These are phyloP conservation scores for Bovichtus variegatus DNA, from an alignment of 2,797 vertebrate genomes.

Conservation along the genomic window DNA sequence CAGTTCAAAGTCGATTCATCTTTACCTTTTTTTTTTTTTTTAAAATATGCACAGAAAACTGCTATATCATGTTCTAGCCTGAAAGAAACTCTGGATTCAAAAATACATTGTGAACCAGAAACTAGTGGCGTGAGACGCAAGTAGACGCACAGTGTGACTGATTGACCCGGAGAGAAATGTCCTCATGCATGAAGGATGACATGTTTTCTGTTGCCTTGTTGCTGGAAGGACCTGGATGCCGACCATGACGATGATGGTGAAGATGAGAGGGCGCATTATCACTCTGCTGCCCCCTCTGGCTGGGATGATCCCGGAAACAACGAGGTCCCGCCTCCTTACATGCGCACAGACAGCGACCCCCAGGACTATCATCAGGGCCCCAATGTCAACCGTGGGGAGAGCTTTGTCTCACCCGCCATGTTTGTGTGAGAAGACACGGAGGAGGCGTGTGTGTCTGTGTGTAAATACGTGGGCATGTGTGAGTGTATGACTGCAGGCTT, in stretches of 20 bases:
- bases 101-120: not conserved
- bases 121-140: not conserved
- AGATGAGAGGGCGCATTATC: slow-evolving; percentile 47
- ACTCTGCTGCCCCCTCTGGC: slow-evolving; percentile 60
- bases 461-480: slow-evolving; percentile 33
- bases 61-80: not conserved
- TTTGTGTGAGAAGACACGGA: slow-evolving; percentile 74
- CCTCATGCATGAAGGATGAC: not conserved
- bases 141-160: not conserved
- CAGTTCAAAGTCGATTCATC: not conserved
- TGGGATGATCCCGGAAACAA: slow-evolving; percentile 73
- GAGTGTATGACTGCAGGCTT: slow-evolving; percentile 29
- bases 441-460: not conserved
- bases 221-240: slow-evolving; percentile 79
- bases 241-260: slow-evolving; percentile 51
- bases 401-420: slow-evolving; percentile 85
- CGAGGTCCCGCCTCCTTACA: slow-evolving; percentile 72
- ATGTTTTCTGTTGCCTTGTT: not conserved
- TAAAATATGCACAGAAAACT: not conserved
- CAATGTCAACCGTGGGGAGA: slow-evolving; percentile 74
- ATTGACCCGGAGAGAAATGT: too few relatives aligned
- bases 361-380: slow-evolving; percentile 40
- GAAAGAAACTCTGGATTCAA: not conserved
- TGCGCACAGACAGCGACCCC: slow-evolving; percentile 36
- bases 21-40: too few relatives aligned